Base-by-base conservation (phyloP, 2,888 invertebrate species). In the Tinea semifulvella region DNA sequence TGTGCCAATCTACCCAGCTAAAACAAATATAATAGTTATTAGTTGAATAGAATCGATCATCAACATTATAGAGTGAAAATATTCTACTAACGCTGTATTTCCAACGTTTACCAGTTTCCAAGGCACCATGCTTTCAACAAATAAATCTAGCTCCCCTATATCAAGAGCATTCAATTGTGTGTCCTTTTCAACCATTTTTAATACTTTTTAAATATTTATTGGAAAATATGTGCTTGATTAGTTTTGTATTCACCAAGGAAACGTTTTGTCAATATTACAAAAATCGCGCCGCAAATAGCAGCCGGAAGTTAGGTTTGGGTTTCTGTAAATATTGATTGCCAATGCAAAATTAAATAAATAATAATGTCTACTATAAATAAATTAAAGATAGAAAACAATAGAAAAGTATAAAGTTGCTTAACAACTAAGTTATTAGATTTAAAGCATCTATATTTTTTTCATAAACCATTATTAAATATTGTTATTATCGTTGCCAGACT, bases 1-100 rank as follows among this genome's bases (percentile, higher is more conserved):
- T 88, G 61, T 96, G 95, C 72, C 86, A 88, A 54, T 91, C 90
- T 39, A 92, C 72, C 93, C 93, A 94, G 44, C 90, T 91, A 53
- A 66, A 53, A 47, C 52, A 43, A 43, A 35, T 7, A 40, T 19
- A 40, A 20, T 17, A 43, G 11, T 20, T 14, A 3, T 19, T 40
- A 16, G 22, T 13, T 25, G 40, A 19, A 26, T 31, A 31, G 5
- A 7, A 7, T 11, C 8, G 6, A 22, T 22, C 8, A 8, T 5
- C 22, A 22, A 22, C 22, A 22, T 22, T 22, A 7, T 22, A 5
- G 6, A 7, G 8, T 22, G 22, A 5, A 22, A 22, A 22, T 22
- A 22, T 22, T 22, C 8, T 31, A 56, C 65, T 59, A 61, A 77
- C 79, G 59, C 57, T 57, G 81, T 74, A 42, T 82, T 85, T 42